These are phyloP conservation scores for Liodrosophila aerea DNA, from an alignment of 2,888 invertebrate genomes.

Conservation along the genomic window DNA sequence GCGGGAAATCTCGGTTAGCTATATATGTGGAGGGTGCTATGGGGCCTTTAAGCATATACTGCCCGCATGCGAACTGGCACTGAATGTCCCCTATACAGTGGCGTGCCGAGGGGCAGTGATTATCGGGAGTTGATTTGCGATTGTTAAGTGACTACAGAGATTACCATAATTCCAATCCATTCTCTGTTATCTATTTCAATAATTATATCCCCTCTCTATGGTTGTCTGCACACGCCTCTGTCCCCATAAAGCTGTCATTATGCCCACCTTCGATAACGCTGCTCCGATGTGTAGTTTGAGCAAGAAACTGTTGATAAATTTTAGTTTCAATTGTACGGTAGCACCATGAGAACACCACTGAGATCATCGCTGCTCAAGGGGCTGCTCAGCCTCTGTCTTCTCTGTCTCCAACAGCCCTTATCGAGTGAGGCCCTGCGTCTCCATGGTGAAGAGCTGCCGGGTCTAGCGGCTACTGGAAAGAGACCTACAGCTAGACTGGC, in stretches of 20 bases:
- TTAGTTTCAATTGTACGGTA: slow-evolving; percentile 54
- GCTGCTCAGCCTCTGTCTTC: slow-evolving; percentile 12
- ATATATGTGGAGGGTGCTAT: slow-evolving; percentile 18
- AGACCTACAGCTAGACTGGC: neutral
- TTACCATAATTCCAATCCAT: neutral
- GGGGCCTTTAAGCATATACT: slow-evolving; percentile 19
- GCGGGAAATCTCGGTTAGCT: slow-evolving; percentile 48
- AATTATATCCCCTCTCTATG: no score
- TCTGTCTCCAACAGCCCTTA: slow-evolving; percentile 5
- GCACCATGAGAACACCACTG: slow-evolving; percentile 46
- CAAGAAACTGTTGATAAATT: slow-evolving; percentile 9
- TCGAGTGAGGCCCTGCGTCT: slow-evolving; percentile 40
- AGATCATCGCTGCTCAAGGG: slow-evolving; percentile 14
- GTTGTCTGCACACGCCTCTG: neutral
- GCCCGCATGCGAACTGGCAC: neutral
- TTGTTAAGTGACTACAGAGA: no score
- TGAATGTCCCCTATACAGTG: neutral
- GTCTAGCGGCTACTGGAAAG: slow-evolving; percentile 17
- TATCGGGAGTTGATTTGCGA: no score
- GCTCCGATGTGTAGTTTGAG: slow-evolving; percentile 53
- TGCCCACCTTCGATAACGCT: slow-evolving; percentile 41
- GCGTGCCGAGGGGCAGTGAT: slow-evolving; percentile 1
- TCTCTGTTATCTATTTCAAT: no score
- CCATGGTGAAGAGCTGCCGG: slow-evolving; percentile 44
- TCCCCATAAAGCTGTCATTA: slow-evolving; percentile 33